Percentiles rank a stretch among this genome's conserved stretches.
phyloP scores from a whole-genome alignment of 2,797 vertebrate genomes.

The Fistularia tabacaria region DNA sequence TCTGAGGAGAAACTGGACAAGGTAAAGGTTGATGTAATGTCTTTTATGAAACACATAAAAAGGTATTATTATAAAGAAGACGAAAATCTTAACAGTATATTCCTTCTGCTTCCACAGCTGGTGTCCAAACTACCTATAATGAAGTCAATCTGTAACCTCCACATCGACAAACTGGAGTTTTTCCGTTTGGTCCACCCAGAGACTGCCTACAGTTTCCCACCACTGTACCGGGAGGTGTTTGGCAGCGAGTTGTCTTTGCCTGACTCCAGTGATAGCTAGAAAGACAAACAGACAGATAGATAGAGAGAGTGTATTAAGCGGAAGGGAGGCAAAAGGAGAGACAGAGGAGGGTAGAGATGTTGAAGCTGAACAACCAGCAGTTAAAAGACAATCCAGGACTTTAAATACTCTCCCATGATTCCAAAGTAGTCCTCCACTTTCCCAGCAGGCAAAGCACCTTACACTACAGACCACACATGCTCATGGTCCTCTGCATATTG shows the following conservation, averaged over 20 bases:
- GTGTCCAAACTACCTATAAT: constrained; percentile 85
- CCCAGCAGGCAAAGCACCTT: constrained; percentile 70
- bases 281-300: constrained; percentile 31
- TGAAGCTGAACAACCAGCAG: constrained; percentile 70
- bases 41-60: neutral
- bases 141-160: constrained; percentile 91
- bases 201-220: constrained; percentile 85
- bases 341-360: constrained; percentile 55
- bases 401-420: constrained; percentile 58
- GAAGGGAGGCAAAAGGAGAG: constrained; percentile 53
- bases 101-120: constrained; percentile 71
- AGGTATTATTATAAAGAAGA: too few relatives aligned
- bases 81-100: constrained; percentile 2
- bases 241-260: constrained; percentile 86
- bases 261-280: constrained; percentile 82
- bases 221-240: constrained; percentile 90
- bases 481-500: constrained; percentile 62
- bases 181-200: constrained; percentile 88
- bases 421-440: constrained; percentile 67
- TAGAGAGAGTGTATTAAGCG: constrained; percentile 37
- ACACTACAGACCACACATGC: constrained; percentile 69
- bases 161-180: constrained; percentile 89
- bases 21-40: constrained; percentile 54
- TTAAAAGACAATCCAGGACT: constrained; percentile 73
- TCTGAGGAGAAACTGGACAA: constrained; percentile 85